phyloP scores from a whole-genome alignment of 1,140 invertebrate genomes.

The Brachionus sp. region DNA sequence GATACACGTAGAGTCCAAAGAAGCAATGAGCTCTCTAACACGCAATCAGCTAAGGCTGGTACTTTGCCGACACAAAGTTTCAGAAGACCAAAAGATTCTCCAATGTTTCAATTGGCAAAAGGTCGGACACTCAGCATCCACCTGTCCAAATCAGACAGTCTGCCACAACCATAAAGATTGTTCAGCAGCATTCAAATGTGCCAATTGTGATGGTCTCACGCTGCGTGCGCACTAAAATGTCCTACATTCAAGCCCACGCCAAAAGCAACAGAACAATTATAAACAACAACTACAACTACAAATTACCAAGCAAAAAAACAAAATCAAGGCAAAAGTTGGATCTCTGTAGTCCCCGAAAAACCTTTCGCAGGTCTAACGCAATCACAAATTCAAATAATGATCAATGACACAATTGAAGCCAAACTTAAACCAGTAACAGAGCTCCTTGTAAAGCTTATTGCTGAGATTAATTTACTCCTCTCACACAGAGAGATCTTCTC shows the following conservation, averaged over 20 bases:
- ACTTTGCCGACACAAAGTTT: neutral
- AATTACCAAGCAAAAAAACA: neutral
- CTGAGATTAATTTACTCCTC: neutral
- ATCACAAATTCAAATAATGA: neutral
- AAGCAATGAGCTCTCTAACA: neutral
- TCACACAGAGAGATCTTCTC: neutral
- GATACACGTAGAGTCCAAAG: neutral
- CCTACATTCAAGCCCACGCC: neutral
- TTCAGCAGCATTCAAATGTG: slow-evolving; percentile 4
- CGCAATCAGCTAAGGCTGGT: neutral
- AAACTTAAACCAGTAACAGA: neutral
- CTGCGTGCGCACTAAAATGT: neutral
- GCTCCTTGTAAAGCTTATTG: neutral
- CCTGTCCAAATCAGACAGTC: neutral
- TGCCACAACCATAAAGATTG: neutral
- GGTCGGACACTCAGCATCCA: neutral
- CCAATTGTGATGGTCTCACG: neutral
- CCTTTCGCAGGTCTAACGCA: neutral
- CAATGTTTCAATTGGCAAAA: slow-evolving; percentile 34
- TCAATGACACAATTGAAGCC: neutral
- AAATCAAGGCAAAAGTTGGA: neutral
- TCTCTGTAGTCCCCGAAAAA: neutral
- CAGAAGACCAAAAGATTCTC: neutral
- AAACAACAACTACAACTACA: neutral
- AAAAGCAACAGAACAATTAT: neutral